Base-by-base conservation (phyloP, 2,888 invertebrate species). In the Nymphalis c-album region DNA sequence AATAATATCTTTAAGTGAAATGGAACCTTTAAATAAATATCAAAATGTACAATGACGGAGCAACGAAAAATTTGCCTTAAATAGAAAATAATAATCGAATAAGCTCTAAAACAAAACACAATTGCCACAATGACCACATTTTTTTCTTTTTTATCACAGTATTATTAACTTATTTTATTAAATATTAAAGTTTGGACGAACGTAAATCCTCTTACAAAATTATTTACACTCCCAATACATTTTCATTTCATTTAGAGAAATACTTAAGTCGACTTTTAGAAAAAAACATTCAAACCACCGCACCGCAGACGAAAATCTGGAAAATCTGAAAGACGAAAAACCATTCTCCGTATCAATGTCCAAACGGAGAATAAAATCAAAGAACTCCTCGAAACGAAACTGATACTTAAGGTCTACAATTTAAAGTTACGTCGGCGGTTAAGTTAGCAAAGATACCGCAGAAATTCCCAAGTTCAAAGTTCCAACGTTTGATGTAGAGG, bases 401-500 rank as follows among this genome's bases (percentile, higher is more conserved):
- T 18, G 50, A 50, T 31, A 55, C 26, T 55, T 55, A 55, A 31
- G 26, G 60, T 57, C 13, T 51, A 63, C 50, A 61, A 67, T 53
- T 63, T 55, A 60, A 63, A 68, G 63, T 63, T 59, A 59, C 35
- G 47, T 40, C 18, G n/a, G 57, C n/a, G 40, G 57, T 57, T 40
- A 50, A 66, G 31, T 66, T 61, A 22, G 60, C 60, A 60, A 70
- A 72, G 68, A 71, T 67, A 69, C 61, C 46, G 45, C 53, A 55
- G 53, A 63, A 68, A 63, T 63, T 70, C 45, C 62, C 40, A 58
- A 66, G 58, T 71, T 63, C 48, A 18, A 67, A 69, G 63, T 67
- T 68, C 59, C 48, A 35, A 47, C 65, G 69, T 72, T 68, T 71
- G 67, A 72, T 67, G 67, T 71, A 40, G 50, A 68, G 53, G 22